Conservation (phyloP, 64 coral and sea anemone species). For the Pocillopora verrucosa region DNA sequence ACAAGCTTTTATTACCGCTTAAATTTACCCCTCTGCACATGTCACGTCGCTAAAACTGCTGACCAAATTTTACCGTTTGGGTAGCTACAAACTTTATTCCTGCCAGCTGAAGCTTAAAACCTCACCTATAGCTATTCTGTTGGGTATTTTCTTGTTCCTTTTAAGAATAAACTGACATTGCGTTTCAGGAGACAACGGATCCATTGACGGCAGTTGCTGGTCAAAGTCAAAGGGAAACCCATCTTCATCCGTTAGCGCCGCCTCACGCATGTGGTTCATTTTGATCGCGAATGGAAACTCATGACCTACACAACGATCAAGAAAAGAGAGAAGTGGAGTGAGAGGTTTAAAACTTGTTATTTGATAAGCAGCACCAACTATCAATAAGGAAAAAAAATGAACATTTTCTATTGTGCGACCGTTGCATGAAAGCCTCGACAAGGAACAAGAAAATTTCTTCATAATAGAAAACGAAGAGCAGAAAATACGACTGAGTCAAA, state of each 20-base stretch:
- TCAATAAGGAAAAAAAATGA: background rate
- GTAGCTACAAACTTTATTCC: too few relatives aligned
- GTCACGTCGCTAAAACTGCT: too few relatives aligned
- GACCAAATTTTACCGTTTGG: too few relatives aligned
- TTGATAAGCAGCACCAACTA: background rate
- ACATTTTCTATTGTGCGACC: too few relatives aligned
- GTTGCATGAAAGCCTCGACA: too few relatives aligned
- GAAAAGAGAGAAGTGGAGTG: too few relatives aligned
- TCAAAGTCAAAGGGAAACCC: constrained; percentile 68
- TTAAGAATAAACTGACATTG: constrained; percentile 95
- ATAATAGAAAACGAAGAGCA: too few relatives aligned
- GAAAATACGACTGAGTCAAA: too few relatives aligned
- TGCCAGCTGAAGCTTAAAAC: background rate
- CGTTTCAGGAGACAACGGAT: constrained; percentile 62
- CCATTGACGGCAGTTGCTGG: constrained; percentile 68
- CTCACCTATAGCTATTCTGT: constrained; percentile 54
- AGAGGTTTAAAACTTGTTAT: too few relatives aligned
- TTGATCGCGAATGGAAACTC: constrained; percentile 98
- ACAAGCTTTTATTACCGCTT: background rate
- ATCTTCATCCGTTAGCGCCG: constrained; percentile 68
- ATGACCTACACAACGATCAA: constrained; percentile 57
- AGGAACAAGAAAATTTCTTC: too few relatives aligned
- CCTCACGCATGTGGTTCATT: constrained; percentile 95
- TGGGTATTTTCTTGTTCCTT: constrained; percentile 74
- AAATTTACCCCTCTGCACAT: too few relatives aligned